Evolutionary conservation across 2,797 vertebrate species (phyloP), one percentile per base, ranked within the genome.

Genomic region (Diplodus sargus): DNA sequence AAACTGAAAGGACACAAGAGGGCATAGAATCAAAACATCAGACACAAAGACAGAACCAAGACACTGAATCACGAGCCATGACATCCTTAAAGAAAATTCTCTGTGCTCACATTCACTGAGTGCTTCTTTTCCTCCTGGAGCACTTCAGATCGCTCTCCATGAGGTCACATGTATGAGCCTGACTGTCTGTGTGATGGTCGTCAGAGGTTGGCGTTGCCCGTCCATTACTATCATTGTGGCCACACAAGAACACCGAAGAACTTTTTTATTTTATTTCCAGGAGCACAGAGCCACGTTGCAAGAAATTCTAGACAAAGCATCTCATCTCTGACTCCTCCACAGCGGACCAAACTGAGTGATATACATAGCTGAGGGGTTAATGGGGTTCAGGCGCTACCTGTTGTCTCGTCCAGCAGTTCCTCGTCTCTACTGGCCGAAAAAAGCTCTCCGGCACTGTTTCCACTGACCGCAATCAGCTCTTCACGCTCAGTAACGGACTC

Each of bases 341-440:
- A 8, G 4, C 60, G 48, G 64, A 83, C 72, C 71, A 69, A 25
- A 60, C 45, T 22, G 28, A 28, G 5, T 49, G 62, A 77, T 70
- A 48, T 62, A 78, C 67, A 78, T 65, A 66, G 34, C 58, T 10
- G 28, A n/a, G 64, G 34, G 82, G 85, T 89, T 86, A 89, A 87
- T 79, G 77, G 79, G 42, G 82, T 82, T 83, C 83, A 81, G 63
- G 23, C 59, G 52, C 61, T 64, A n/a, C 73, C 75, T 56, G 74
- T 76, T 69, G 70, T 77, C 63, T 76, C 74, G 45, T 70, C 34
- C n/a, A 25, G 10, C 65, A 48, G 4, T 67, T 74, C 39, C 15
- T 78, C 68, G 39, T 67, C 52, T 81, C 70, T 59, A 10, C 56
- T 18, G 56, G 65, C 45, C 65, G 25, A 34, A 5, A 6, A 34